Evolutionary conservation across 2,797 vertebrate genomes (phyloP).

Genomic region (Rhyacichthys aspro): DNA sequence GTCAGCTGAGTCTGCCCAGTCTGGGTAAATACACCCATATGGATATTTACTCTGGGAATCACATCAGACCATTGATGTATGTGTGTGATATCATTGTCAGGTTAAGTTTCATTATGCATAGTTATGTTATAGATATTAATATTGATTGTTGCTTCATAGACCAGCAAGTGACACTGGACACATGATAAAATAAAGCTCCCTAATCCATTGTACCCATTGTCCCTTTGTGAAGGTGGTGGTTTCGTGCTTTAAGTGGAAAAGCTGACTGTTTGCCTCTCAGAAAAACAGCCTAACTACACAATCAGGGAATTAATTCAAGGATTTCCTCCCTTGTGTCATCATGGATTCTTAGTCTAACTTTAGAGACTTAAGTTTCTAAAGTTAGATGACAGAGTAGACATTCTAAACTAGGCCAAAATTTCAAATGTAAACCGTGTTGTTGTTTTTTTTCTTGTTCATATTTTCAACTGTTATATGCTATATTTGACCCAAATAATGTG

Average conservation of each 20-base stretch:
- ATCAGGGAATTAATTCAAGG: not conserved
- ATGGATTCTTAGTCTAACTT: not conserved
- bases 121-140: too few species aligned
- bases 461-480: too few species aligned
- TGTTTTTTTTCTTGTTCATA: too few species aligned
- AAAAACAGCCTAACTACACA: not conserved
- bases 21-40: conserved; percentile 27
- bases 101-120: not conserved
- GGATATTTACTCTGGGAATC: not conserved
- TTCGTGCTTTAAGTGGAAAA: too few species aligned
- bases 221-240: too few species aligned
- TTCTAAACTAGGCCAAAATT: not conserved
- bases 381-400: not conserved
- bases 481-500: too few species aligned
- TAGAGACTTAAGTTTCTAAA: not conserved
- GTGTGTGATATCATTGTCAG: conserved; percentile 3
- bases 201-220: too few species aligned
- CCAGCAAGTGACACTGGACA: too few species aligned
- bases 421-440: too few species aligned
- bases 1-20: not conserved
- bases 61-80: conserved; percentile 5
- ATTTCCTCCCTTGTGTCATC: not conserved
- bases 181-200: too few species aligned
- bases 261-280: not conserved
- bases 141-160: too few species aligned